Evolutionary conservation across 2,797 vertebrate genomes (phyloP).

Genomic region (Molossus molossus): DNA sequence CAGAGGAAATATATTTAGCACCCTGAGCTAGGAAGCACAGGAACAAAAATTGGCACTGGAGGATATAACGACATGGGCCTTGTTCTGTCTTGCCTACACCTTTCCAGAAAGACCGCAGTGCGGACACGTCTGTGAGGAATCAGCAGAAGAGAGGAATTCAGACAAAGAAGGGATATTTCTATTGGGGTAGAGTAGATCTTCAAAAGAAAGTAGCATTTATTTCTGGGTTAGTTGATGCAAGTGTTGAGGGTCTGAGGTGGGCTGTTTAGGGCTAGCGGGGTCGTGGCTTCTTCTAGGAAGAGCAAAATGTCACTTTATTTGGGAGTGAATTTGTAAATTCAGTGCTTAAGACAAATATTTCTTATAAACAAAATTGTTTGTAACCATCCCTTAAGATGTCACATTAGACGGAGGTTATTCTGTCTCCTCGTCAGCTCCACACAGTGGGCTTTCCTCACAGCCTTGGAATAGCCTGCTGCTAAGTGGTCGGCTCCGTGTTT

Average conservation of each 20-base stretch:
- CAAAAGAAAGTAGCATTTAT: slow-evolving; percentile 6
- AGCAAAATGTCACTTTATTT: neutral
- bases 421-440: neutral
- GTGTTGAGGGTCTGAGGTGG: neutral
- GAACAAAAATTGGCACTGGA: neutral
- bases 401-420: neutral
- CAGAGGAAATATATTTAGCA: neutral
- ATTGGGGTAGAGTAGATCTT: neutral
- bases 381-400: neutral
- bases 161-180: neutral
- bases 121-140: neutral
- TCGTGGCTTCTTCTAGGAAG: neutral
- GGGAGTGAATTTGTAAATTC: neutral
- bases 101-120: neutral
- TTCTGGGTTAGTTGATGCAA: neutral
- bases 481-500: neutral
- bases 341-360: neutral
- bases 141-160: neutral
- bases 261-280: neutral
- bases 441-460: neutral
- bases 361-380: neutral
- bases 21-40: neutral
- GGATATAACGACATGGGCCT: accelerated
- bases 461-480: neutral
- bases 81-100: neutral